Conservation (phyloP, 2,113 vertebrate species). For the Porphyrio hochstetteri region DNA sequence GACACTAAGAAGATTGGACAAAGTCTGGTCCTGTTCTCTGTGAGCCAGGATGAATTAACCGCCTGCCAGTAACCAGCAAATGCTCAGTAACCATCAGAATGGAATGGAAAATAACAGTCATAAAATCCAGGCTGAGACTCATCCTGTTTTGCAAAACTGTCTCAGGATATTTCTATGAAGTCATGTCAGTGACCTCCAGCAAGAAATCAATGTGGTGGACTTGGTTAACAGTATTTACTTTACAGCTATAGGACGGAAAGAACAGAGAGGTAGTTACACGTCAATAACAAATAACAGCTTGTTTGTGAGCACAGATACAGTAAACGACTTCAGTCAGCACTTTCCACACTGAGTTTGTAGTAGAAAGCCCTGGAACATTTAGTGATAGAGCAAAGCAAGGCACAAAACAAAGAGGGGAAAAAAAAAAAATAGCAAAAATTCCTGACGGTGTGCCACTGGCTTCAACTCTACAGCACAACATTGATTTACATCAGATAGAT, state of each 20-base stretch:
- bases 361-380: constrained; percentile 37
- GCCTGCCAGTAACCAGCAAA: neutral
- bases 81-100: neutral
- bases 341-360: neutral
- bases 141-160: constrained; percentile 56
- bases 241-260: neutral
- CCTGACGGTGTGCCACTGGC: neutral
- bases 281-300: neutral
- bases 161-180: constrained; percentile 2
- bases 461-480: neutral
- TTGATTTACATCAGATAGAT: neutral
- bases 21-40: neutral
- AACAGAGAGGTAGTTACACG: neutral
- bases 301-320: neutral
- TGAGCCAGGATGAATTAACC: neutral
- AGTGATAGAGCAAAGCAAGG: neutral
- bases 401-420: constrained; percentile 12
- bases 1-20: neutral
- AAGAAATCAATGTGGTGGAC: neutral
- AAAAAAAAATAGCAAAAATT: constrained; percentile 13
- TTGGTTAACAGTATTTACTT: neutral
- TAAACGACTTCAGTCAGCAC: neutral
- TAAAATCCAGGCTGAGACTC: constrained; percentile 2
- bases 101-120: constrained; percentile 8
- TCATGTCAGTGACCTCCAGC: neutral